Evolutionary conservation across 2,888 invertebrate genomes (phyloP).

Genomic region (Drosophila ustulata): DNA sequence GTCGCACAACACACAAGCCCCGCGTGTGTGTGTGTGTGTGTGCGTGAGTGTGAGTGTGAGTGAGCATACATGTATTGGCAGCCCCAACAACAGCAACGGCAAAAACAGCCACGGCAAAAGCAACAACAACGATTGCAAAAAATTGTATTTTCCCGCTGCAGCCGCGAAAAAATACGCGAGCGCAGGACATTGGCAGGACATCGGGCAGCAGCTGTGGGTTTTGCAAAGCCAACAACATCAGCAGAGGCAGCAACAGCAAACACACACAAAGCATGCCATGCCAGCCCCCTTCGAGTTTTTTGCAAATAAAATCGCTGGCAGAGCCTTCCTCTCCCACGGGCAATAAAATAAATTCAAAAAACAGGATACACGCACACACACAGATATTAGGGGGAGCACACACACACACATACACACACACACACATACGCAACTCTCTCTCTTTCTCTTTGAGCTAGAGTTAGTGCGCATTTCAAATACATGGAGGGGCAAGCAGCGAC

Average conservation of each 20-base stretch:
- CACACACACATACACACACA: conserved; percentile 21
- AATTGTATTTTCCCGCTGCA: conserved; percentile 68
- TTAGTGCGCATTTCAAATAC: conserved; percentile 83
- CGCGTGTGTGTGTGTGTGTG: conserved; percentile 25
- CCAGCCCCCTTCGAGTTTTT: conserved; percentile 32
- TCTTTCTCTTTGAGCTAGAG: conserved; percentile 65
- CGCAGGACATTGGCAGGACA: conserved; percentile 64
- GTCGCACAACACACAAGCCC: conserved; percentile 32
- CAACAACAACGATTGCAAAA: conserved; percentile 49
- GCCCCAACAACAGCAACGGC: conserved; percentile 39
- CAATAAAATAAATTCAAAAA: conserved; percentile 64
- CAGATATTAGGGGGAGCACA: conserved; percentile 24
- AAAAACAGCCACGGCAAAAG: conserved; percentile 28
- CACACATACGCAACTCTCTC: conserved; percentile 21
- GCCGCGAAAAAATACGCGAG: conserved; percentile 79
- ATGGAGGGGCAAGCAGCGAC: conserved; percentile 64
- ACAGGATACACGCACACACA: conserved; percentile 50
- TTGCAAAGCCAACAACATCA: conserved; percentile 51
- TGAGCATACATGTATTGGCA: conserved; percentile 59
- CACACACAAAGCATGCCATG: conserved; percentile 39
- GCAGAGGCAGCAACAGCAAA: conserved; percentile 21
- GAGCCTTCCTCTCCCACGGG: conserved; percentile 57
- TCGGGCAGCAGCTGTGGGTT: conserved; percentile 51
- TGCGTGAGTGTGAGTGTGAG: conserved; percentile 29
- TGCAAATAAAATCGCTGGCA: conserved; percentile 69